These are phyloP conservation scores for Zeugodacus cucurbitae DNA, from an alignment of 1,140 invertebrate species.

Conservation along the genomic window DNA sequence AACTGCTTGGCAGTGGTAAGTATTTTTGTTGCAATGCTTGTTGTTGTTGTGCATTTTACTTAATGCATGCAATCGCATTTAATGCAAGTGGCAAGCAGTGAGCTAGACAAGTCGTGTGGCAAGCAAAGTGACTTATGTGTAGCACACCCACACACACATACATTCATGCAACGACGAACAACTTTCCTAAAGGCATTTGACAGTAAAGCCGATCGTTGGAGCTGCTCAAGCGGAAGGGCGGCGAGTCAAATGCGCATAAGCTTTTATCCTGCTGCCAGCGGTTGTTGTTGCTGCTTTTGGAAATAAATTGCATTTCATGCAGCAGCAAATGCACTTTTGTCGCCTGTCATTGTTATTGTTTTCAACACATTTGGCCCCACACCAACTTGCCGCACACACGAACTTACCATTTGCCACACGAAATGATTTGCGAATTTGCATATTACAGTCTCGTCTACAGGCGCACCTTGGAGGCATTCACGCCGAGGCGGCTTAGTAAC, in stretches of 20 bases:
- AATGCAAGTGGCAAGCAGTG: slow-evolving; percentile 19
- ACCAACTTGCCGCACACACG: background rate
- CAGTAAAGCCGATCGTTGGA: background rate
- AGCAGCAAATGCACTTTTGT: slow-evolving; percentile 34
- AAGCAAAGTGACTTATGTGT: slow-evolving; percentile 24
- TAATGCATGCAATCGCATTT: slow-evolving; percentile 36
- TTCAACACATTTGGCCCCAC: background rate
- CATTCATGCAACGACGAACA: background rate
- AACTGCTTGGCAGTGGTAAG: background rate
- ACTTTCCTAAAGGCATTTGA: slow-evolving; percentile 16
- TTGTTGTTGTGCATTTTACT: slow-evolving; percentile 19
- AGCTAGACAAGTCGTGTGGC: background rate
- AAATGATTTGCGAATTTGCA: slow-evolving; percentile 37
- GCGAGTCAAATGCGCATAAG: slow-evolving; percentile 27
- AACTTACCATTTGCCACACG: background rate
- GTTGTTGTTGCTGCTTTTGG: slow-evolving; percentile 18
- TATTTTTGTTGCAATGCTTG: background rate
- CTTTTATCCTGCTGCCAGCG: background rate
- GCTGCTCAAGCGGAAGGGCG: background rate
- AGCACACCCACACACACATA: background rate
- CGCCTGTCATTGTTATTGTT: slow-evolving; percentile 36
- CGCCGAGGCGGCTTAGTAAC: background rate
- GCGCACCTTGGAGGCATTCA: background rate
- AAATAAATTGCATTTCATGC: slow-evolving; percentile 37
- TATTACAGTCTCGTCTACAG: background rate